Evolutionary conservation across 2,888 invertebrate species (phyloP), one percentile per base, ranked within the genome.

Genomic region (Ennomos erosarius): DNA sequence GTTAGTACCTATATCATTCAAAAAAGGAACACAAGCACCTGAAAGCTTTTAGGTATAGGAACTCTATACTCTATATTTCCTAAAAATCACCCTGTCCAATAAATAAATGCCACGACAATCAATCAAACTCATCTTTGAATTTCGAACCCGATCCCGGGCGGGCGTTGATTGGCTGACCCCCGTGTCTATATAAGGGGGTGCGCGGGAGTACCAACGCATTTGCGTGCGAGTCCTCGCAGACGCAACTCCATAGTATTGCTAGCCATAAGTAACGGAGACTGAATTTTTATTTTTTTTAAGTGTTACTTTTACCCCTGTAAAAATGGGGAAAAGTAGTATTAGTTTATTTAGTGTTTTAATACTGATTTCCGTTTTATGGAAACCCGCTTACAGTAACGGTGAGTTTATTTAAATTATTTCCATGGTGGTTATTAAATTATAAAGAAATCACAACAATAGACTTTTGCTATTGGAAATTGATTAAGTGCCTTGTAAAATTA

Each of bases 321-420:
- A 72, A 64, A 91, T 91, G 91, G 91, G 90, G 90, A 79, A 76
- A 69, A 75, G 74, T 87, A 85, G 76, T 70, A 76, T 85, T 79
- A 87, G 88, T 79, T 82, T 83, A 74, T 73, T 86, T 74, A 83
- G 91, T 90, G 91, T 84, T 76, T 69, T 89, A 62, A 71, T 88
- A 65, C 70, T 87, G 70, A 71, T 91, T 78, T 82, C 88, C 77
- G 86, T 90, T 83, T 81, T 91, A 79, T 90, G 91, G 91, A 87
- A 84, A 72, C 87, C 91, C 16, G 85, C 84, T 38, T 70, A 69
- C 37, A 71, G 78, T 61, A 72, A 81, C 59, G 89, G 91, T 91
- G 61, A 88, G 91, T 90, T 64, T 57, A 65, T 55, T 66, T 65
- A 62, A 40, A 26, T 26, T 26, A 26, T 26, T 58, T 62, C 9